Evolutionary conservation across 2,113 vertebrate species (phyloP).

Genomic region (Alectura lathami): DNA sequence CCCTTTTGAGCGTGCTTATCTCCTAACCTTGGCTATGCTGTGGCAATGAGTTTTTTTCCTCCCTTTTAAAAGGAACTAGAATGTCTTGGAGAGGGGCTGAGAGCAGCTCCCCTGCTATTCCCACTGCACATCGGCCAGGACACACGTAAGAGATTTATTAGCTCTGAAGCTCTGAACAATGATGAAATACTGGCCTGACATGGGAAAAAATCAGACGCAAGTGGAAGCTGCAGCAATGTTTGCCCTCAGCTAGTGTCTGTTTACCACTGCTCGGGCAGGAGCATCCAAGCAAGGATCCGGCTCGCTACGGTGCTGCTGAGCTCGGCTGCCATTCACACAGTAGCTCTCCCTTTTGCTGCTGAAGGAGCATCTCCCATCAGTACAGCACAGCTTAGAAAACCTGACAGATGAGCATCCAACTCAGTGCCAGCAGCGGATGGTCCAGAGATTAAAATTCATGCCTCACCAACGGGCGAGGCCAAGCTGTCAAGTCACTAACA

Average conservation of each 20-base stretch:
- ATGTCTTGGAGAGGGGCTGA: not conserved
- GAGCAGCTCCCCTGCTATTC: not conserved
- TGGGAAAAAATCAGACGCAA: not conserved
- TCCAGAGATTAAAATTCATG: slow-evolving; percentile 50
- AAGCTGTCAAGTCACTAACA: slow-evolving; percentile 42
- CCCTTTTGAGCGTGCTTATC: slow-evolving; percentile 43
- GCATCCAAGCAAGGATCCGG: not conserved
- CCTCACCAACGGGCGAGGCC: not conserved
- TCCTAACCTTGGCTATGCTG: not conserved
- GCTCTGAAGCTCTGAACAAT: not conserved
- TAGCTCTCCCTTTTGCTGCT: not conserved
- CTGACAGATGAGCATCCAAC: not conserved
- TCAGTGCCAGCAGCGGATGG: not conserved
- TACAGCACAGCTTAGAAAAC: not conserved
- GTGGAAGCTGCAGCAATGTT: not conserved
- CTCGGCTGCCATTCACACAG: not conserved
- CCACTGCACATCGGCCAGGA: not conserved
- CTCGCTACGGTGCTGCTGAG: not conserved
- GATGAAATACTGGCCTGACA: not conserved
- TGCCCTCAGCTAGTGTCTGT: not conserved
- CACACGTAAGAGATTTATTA: not conserved
- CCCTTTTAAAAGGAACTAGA: slow-evolving; percentile 28
- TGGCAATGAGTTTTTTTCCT: not conserved
- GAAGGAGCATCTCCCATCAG: not conserved
- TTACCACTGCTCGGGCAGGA: not conserved